Conservation (phyloP, 2,113 vertebrate genomes). For the Opisthocomus hoazin region DNA sequence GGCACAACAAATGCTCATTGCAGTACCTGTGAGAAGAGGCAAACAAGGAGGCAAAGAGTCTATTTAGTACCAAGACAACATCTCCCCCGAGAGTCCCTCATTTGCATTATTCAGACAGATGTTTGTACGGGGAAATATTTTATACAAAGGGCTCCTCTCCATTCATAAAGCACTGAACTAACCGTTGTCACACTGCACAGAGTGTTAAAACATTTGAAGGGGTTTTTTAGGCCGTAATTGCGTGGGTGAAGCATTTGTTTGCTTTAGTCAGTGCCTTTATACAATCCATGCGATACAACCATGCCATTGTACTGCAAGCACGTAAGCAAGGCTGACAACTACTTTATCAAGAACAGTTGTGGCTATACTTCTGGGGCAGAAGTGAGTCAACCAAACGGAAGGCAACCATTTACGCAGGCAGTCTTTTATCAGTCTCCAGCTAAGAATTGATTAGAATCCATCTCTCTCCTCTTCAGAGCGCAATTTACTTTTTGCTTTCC, state of each 20-base stretch:
- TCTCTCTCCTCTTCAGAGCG: neutral
- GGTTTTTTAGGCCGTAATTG: neutral
- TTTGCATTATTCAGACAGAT: neutral
- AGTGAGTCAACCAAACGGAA: neutral
- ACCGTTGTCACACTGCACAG: neutral
- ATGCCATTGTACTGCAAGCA: rapidly evolving
- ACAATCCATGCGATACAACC: neutral
- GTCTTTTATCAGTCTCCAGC: slow-evolving; percentile 1
- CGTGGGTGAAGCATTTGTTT: neutral
- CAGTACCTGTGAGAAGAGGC: slow-evolving; percentile 82
- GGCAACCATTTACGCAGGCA: neutral
- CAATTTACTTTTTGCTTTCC: neutral
- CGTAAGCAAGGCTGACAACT: neutral
- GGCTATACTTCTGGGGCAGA: neutral
- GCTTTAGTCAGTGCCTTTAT: neutral
- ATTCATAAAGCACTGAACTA: neutral
- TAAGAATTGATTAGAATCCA: neutral
- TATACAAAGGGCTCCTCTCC: neutral
- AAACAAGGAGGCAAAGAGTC: slow-evolving; percentile 4
- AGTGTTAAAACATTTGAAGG: neutral
- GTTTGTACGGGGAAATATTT: slow-evolving; percentile 17
- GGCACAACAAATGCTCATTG: slow-evolving; percentile 93
- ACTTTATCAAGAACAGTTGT: neutral
- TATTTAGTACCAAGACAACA: neutral
- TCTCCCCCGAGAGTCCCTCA: neutral